A percentile compares a stretch with the other conserved stretches of the same genome.
Evolutionary conservation across 2,113 vertebrate genomes (phyloP).

Genomic region (Podiceps cristatus): DNA sequence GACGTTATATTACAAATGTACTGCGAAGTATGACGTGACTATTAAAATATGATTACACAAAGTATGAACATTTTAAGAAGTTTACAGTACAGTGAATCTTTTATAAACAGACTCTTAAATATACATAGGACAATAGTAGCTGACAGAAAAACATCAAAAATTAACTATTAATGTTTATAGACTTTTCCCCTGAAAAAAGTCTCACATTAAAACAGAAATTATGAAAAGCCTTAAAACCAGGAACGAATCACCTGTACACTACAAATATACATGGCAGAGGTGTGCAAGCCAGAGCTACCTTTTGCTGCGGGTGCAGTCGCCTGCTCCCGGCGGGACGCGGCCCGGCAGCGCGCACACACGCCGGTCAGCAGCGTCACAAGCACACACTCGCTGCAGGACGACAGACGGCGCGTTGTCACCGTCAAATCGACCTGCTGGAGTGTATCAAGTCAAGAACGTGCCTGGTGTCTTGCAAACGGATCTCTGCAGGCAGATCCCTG

Average conservation of each 20-base stretch:
- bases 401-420: rapidly evolving
- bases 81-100: slow-evolving; percentile 82
- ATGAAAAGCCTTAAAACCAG: slow-evolving; percentile 76
- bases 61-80: slow-evolving; percentile 79
- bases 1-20: slow-evolving; percentile 82
- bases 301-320: neutral
- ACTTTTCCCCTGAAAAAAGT: slow-evolving; percentile 66
- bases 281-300: slow-evolving; percentile 37
- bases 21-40: slow-evolving; percentile 76
- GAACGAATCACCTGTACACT: slow-evolving; percentile 73
- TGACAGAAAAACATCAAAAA: slow-evolving; percentile 80
- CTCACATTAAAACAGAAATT: slow-evolving; percentile 75
- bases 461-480: neutral
- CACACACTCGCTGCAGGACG: neutral
- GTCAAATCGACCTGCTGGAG: rapidly evolving
- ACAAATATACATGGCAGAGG: slow-evolving; percentile 71
- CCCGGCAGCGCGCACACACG: neutral
- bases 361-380: neutral
- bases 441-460: neutral
- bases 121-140: slow-evolving; percentile 79
- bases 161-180: slow-evolving; percentile 80
- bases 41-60: slow-evolving; percentile 85
- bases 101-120: slow-evolving; percentile 84
- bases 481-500: neutral
- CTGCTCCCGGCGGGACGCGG: neutral